These are phyloP conservation scores for Lomographa bimaculata DNA, from an alignment of 2,888 invertebrate species.

Conservation along the genomic window DNA sequence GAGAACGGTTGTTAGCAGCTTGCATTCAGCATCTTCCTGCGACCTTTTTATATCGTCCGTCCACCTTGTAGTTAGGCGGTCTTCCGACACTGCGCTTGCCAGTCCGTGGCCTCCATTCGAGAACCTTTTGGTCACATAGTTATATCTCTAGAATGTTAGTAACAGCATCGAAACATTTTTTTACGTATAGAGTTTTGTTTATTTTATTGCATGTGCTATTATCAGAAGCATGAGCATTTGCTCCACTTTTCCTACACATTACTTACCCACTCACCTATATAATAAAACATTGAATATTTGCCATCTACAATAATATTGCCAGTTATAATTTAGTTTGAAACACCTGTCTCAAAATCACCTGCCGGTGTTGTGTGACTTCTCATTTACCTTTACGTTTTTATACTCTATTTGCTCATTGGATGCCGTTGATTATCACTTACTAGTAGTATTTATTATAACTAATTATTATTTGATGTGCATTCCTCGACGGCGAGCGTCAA, in stretches of 20 bases:
- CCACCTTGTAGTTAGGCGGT: too few relatives aligned
- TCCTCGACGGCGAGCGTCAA: constrained; percentile 2
- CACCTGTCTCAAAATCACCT: constrained; percentile 75
- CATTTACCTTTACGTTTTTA: constrained; percentile 28
- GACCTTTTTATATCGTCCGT: too few relatives aligned
- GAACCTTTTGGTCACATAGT: too few relatives aligned
- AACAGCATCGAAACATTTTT: too few relatives aligned
- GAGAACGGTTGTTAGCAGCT: too few relatives aligned
- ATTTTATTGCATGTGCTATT: too few relatives aligned
- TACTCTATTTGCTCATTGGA: constrained; percentile 25
- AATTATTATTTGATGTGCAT: constrained; percentile 13
- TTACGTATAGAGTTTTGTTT: too few relatives aligned
- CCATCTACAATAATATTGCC: constrained; percentile 21
- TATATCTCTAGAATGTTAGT: too few relatives aligned
- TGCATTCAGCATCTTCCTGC: too few relatives aligned
- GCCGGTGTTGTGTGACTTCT: constrained; percentile 46
- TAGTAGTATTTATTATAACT: constrained; percentile 14
- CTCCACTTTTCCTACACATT: constrained; percentile 12
- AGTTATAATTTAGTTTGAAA: constrained; percentile 55
- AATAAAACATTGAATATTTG: constrained; percentile 20
- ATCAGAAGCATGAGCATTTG: not conserved
- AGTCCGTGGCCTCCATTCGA: too few relatives aligned
- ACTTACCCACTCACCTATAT: constrained; percentile 26
- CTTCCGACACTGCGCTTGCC: too few relatives aligned
- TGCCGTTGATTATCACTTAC: constrained; percentile 26